phyloP scores from a whole-genome alignment of 2,797 vertebrate species.

The Crocodylus rhombifer region DNA sequence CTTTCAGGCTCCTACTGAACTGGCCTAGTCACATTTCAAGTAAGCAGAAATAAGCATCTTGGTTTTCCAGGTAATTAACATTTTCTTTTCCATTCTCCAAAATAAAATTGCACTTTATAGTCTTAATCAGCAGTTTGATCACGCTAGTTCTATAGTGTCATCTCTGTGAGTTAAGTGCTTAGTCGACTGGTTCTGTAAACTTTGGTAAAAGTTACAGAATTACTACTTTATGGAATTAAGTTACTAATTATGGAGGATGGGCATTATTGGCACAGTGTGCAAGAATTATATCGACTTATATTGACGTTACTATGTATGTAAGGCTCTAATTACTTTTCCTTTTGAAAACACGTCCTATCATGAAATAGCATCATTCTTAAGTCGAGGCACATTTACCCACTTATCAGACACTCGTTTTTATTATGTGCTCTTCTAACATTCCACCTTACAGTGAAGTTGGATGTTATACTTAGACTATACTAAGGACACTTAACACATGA shows the following conservation, averaged over 20 bases:
- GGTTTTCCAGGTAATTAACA: neutral
- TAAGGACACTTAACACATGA: too few species aligned
- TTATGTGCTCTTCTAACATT: neutral
- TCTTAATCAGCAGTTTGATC: neutral
- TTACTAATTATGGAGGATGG: neutral
- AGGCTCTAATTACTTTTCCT: neutral
- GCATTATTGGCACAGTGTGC: neutral
- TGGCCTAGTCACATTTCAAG: neutral
- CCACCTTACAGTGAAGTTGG: neutral
- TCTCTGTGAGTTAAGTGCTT: neutral
- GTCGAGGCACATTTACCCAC: neutral
- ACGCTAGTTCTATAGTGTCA: neutral
- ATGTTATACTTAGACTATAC: too few species aligned
- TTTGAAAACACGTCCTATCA: neutral
- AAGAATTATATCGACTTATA: neutral
- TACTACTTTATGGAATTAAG: neutral
- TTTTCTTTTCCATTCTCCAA: neutral
- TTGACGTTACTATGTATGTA: neutral
- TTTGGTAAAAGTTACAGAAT: neutral
- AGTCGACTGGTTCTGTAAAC: neutral
- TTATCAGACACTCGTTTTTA: neutral
- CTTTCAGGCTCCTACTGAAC: neutral
- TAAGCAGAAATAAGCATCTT: neutral
- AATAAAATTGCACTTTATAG: neutral
- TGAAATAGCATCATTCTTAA: neutral